Conservation (phyloP, 2,888 invertebrate species). For the Sericinus montela region DNA sequence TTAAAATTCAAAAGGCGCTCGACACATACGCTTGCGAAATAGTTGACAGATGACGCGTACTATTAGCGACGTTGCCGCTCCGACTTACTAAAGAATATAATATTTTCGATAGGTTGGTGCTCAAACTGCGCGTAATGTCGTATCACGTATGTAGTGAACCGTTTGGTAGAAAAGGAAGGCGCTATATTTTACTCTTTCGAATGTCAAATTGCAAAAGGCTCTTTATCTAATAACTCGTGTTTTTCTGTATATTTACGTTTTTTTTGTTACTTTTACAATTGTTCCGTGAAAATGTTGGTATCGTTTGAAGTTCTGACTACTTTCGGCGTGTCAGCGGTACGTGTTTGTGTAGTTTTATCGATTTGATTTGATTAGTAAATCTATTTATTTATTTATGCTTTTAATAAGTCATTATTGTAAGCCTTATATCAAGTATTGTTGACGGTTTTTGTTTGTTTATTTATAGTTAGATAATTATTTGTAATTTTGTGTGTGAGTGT, state of each 20-base stretch:
- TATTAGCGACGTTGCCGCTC: neutral
- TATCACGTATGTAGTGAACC: neutral
- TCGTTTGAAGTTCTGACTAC: neutral
- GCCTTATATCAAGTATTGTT: no score
- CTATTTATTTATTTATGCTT: no score
- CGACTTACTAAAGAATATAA: neutral
- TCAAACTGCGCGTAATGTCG: neutral
- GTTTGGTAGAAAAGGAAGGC: neutral
- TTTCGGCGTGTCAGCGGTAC: neutral
- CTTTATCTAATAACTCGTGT: neutral
- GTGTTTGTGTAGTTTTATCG: neutral
- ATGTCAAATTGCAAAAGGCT: neutral
- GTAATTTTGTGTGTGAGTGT: no score
- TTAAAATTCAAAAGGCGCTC: neutral
- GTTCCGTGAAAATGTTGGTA: constrained; percentile 3
- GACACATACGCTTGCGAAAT: neutral
- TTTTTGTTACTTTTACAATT: neutral
- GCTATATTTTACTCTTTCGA: neutral
- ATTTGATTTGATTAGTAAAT: neutral
- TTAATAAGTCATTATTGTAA: no score
- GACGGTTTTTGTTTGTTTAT: no score
- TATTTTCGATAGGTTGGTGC: neutral
- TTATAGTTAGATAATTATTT: no score
- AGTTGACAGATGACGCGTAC: neutral
- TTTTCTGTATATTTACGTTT: neutral